Conservation (phyloP, 2,888 invertebrate species). For the Bellardia bayeri region DNA sequence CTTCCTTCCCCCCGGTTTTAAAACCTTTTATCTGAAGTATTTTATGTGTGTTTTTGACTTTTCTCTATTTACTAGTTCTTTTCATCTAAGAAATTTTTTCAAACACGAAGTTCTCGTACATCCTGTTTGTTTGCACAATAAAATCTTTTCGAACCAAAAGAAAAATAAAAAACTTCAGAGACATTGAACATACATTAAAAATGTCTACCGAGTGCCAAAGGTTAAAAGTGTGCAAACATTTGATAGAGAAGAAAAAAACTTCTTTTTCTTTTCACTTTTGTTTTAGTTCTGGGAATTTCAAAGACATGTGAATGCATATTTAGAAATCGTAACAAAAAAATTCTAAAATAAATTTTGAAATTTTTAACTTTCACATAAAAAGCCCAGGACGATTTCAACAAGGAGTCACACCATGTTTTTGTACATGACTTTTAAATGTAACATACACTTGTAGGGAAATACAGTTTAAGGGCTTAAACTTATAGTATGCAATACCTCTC, state of each 20-base stretch:
- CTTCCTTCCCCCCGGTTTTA: background rate
- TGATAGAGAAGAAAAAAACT: conserved; percentile 61
- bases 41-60: background rate
- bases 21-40: background rate
- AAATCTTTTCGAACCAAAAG: conserved; percentile 6
- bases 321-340: background rate
- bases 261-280: conserved; percentile 1
- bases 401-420: background rate
- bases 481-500: too few relatives aligned
- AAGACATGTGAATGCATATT: conserved; percentile 23
- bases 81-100: conserved; percentile 15
- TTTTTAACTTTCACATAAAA: conserved; percentile 22
- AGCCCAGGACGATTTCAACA: conserved; percentile 19
- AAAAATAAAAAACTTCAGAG: background rate
- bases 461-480: too few relatives aligned
- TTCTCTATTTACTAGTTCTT: background rate
- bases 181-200: conserved; percentile 46
- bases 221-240: conserved; percentile 72
- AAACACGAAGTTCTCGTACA: conserved; percentile 40
- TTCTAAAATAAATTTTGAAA: conserved; percentile 36
- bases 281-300: conserved; percentile 24
- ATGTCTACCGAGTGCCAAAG: conserved; percentile 65
- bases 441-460: conserved; percentile 6
- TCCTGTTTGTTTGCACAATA: conserved; percentile 64
- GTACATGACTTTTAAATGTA: conserved; percentile 58